These are phyloP conservation scores for Calonectris borealis DNA, from an alignment of 2,113 vertebrate genomes.

Conservation along the genomic window DNA sequence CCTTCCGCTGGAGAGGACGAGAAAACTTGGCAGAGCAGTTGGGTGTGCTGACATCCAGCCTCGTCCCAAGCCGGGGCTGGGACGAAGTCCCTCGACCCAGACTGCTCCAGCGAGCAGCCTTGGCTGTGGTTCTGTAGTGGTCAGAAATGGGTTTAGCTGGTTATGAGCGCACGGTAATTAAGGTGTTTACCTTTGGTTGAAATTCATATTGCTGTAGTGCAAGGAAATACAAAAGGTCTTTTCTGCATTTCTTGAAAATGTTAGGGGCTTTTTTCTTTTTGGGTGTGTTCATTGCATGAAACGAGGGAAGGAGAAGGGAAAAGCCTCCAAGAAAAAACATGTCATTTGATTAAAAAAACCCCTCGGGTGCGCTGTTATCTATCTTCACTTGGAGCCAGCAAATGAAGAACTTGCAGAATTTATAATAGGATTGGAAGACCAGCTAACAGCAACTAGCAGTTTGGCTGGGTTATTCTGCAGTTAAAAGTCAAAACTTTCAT, in stretches of 20 bases:
- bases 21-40: not conserved
- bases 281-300: not conserved
- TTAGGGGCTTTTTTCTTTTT: not conserved
- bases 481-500: not conserved
- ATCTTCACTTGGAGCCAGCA: not conserved
- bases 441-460: not conserved
- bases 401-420: not conserved
- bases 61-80: fast-evolving
- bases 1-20: not conserved
- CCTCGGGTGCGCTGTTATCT: fast-evolving
- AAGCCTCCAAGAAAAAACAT: not conserved
- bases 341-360: not conserved
- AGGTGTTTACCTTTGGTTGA: not conserved
- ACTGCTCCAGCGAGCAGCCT: not conserved
- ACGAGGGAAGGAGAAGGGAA: not conserved
- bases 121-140: not conserved
- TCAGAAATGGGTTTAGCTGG: not conserved
- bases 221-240: not conserved
- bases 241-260: fast-evolving
- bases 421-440: not conserved
- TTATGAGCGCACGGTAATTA: not conserved
- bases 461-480: not conserved
- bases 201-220: too few relatives aligned
- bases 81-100: fast-evolving
- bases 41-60: not conserved